Evolutionary conservation across 2,888 invertebrate species (phyloP), one percentile per base, ranked within the genome.

Genomic region (Ophion slaviceki): DNA sequence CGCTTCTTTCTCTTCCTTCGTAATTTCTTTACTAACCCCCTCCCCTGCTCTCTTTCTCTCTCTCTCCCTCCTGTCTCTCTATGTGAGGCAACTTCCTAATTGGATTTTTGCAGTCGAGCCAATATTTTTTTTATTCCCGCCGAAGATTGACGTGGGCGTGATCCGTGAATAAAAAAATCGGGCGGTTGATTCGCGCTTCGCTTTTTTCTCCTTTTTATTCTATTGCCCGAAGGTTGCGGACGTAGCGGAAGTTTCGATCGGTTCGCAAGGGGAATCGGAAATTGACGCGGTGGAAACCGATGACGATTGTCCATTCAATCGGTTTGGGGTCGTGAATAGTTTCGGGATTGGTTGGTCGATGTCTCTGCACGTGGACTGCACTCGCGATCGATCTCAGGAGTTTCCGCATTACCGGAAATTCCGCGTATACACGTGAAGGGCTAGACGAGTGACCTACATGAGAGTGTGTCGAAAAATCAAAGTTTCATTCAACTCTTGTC

Each of bases 321-420:
- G 71, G 68, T 75, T 78, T 70, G 45, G 64, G 76, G 82, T 76
- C 77, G 62, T 71, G 82, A 40, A 77, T 76, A 77, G 76, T 68
- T 86, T 64, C 47, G 82, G 76, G 82, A 47, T 20, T 74, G 83
- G 68, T 80, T 78, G 67, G 83, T 86, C 70, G 80, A 78, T 86
- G 83, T 68, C 80, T 81, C 68, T 67, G n/a, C 53, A 32, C 57
- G 84, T 74, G 59, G 24, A 61, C 28, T 57, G 36, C 40, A 79
- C 24, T 32, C 47, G 68, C 70, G 72, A 32, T 57, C 82, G 61
- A 74, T 86, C 74, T 57, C 75, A 72, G 45, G 83, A 80, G 70
- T 84, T 80, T 75, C 70, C 75, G 28, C 36, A 28, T 36, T 72
- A 72, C 24, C 66, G 80, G 8, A 28, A 66, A 64, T 14, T 8